Conservation (phyloP, 2,113 vertebrate genomes). For the Dipodomys spectabilis region DNA sequence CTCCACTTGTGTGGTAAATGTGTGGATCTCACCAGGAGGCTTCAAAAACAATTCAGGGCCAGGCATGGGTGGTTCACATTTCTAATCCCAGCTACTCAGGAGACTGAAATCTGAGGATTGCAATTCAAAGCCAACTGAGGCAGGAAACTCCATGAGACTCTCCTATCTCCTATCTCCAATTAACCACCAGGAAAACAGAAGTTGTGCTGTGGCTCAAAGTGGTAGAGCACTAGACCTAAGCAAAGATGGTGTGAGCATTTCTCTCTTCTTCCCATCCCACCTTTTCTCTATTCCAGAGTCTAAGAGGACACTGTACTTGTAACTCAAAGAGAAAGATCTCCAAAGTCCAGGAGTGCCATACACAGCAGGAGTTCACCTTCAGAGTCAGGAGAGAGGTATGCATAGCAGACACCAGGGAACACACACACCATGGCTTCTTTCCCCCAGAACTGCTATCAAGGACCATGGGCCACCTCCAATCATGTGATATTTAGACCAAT, state of each 20-base stretch:
- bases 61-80: no score
- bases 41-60: no score
- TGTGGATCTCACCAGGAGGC: no score
- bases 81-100: no score
- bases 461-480: background rate
- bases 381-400: rapidly evolving
- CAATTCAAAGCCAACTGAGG: no score
- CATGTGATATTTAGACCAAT: background rate
- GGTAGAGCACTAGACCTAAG: no score
- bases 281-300: background rate
- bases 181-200: no score
- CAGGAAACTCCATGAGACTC: no score
- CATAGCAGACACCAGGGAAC: background rate
- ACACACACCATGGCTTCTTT: background rate
- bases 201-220: no score
- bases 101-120: no score
- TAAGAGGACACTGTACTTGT: background rate
- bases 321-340: background rate
- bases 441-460: background rate
- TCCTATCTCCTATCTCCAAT: no score
- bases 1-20: no score
- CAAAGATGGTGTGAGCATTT: background rate
- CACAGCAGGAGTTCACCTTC: background rate
- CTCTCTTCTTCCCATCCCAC: background rate
- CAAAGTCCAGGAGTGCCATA: background rate